Percentiles rank a stretch among this genome's conserved stretches.
Evolutionary conservation across 1,140 invertebrate species (phyloP).

Genomic region (Leptinotarsa lineolata): DNA sequence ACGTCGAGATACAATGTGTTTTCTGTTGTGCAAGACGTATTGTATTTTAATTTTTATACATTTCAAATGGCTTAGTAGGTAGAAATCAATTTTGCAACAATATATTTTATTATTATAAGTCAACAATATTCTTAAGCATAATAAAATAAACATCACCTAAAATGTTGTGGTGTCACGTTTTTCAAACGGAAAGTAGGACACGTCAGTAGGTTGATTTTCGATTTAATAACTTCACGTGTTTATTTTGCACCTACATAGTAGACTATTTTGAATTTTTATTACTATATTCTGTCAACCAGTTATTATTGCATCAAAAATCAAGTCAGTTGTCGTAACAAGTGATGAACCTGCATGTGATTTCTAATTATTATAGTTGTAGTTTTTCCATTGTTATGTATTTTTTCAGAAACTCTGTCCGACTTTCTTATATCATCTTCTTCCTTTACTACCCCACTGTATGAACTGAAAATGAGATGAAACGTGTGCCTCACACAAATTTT

Average conservation of each 20-base stretch:
- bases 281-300: too few relatives aligned
- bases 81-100: neutral
- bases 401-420: too few relatives aligned
- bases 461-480: too few relatives aligned
- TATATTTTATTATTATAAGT: neutral
- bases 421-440: too few relatives aligned
- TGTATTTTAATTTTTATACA: conserved; percentile 1
- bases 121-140: neutral
- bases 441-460: too few relatives aligned
- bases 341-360: too few relatives aligned
- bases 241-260: neutral
- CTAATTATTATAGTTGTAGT: too few relatives aligned
- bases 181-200: neutral
- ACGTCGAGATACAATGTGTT: neutral
- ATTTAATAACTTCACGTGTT: neutral
- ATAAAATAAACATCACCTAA: neutral
- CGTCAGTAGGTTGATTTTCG: neutral
- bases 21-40: conserved; percentile 2
- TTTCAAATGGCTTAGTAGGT: neutral
- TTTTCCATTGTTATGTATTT: too few relatives aligned
- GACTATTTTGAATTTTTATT: too few relatives aligned
- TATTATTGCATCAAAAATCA: too few relatives aligned
- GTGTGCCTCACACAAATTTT: neutral
- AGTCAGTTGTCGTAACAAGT: too few relatives aligned
- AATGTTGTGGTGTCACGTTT: neutral